phyloP scores from a whole-genome alignment of 2,888 invertebrate genomes.

The Caenorhabditis zanzibari region DNA sequence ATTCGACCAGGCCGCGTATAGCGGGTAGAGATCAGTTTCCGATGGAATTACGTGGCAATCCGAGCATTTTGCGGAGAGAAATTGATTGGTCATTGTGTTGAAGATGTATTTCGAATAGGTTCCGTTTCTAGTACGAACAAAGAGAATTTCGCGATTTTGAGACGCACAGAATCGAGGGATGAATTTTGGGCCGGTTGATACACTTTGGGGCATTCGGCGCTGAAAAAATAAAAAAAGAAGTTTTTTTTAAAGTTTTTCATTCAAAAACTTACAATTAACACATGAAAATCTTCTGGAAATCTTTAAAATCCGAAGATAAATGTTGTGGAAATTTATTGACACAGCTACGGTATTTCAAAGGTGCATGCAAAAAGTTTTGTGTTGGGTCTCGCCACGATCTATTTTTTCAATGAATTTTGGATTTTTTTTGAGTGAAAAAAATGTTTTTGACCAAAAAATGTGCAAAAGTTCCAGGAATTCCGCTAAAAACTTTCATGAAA shows the following conservation, averaged over 20 bases:
- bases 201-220: neutral
- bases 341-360: neutral
- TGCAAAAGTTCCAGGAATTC: neutral
- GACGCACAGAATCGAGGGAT: conserved; percentile 25
- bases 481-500: too few relatives aligned
- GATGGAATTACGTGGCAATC: conserved; percentile 4
- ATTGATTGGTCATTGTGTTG: neutral
- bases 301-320: neutral
- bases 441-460: too few relatives aligned
- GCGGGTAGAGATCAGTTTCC: conserved; percentile 10
- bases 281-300: neutral
- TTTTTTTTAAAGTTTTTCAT: neutral
- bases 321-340: neutral
- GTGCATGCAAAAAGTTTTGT: neutral
- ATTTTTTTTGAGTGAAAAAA: neutral
- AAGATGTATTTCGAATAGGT: conserved; percentile 13
- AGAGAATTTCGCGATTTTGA: conserved; percentile 10
- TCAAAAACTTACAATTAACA: neutral
- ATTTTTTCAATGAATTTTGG: neutral
- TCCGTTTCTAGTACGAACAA: conserved; percentile 23
- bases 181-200: conserved; percentile 3
- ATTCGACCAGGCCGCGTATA: conserved; percentile 35
- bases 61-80: neutral
- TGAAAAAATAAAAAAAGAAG: too few relatives aligned
- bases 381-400: neutral